A percentile compares a stretch with the other conserved stretches of the same genome.
Evolutionary conservation across 1,140 invertebrate genomes (phyloP).

Genomic region (Neelides sp.): DNA sequence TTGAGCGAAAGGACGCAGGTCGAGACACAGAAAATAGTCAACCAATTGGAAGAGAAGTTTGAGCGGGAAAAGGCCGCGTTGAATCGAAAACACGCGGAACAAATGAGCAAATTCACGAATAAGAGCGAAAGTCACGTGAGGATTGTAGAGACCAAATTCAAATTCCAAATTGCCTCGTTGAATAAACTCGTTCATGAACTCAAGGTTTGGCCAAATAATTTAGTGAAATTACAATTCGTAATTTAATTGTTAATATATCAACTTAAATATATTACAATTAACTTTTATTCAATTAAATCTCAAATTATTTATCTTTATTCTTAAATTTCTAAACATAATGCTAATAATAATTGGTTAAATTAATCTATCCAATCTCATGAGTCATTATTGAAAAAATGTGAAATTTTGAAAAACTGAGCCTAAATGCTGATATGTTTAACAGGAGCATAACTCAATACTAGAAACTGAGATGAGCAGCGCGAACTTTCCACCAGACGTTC

Average conservation of each 20-base stretch:
- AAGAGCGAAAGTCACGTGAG: conserved; percentile 4
- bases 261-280: not conserved
- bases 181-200: not conserved
- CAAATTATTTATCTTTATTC: not conserved
- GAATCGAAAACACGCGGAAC: conserved; percentile 5
- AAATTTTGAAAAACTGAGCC: no score
- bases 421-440: no score
- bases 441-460: no score
- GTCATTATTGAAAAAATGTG: not conserved
- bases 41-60: not conserved
- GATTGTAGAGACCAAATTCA: not conserved
- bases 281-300: not conserved
- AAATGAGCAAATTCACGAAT: conserved; percentile 3
- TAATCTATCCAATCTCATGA: not conserved
- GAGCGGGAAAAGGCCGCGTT: conserved; percentile 5
- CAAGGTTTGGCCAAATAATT: not conserved
- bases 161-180: conserved; percentile 3
- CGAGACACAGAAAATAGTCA: not conserved
- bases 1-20: not conserved
- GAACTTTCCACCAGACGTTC: no score
- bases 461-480: no score
- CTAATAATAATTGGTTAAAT: not conserved
- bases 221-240: no score
- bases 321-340: not conserved
- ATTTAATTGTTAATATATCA: not conserved